Percentiles rank a stretch among this genome's conserved stretches.
phyloP scores from a whole-genome alignment of 1,140 invertebrate species.

The Drosophila paulistorum region DNA sequence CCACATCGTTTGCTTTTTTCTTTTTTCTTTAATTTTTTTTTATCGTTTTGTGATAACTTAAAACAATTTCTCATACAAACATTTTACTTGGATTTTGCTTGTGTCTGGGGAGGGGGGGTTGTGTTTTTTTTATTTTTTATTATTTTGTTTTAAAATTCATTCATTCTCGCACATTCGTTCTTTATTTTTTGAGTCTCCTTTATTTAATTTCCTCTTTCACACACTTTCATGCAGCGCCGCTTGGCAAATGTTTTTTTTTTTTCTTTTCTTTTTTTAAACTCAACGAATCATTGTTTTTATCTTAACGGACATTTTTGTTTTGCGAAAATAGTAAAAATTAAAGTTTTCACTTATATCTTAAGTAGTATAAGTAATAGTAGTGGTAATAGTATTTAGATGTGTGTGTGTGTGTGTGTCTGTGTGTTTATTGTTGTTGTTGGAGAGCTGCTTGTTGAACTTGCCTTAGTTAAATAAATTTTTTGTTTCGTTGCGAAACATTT shows the following conservation, averaged over 20 bases:
- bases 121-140: slow-evolving; percentile 30
- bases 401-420: slow-evolving; percentile 27
- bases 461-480: slow-evolving; percentile 63
- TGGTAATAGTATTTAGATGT: slow-evolving; percentile 12
- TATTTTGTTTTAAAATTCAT: slow-evolving; percentile 17
- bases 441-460: slow-evolving; percentile 49
- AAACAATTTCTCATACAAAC: slow-evolving; percentile 65
- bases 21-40: slow-evolving; percentile 21
- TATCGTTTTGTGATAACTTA: slow-evolving; percentile 55
- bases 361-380: slow-evolving; percentile 9
- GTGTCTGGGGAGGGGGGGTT: slow-evolving; percentile 24
- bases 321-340: slow-evolving; percentile 36
- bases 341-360: slow-evolving; percentile 50
- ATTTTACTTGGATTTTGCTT: slow-evolving; percentile 39
- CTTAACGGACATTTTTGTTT: slow-evolving; percentile 56
- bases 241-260: slow-evolving; percentile 11
- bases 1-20: slow-evolving; percentile 38
- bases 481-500: slow-evolving; percentile 81
- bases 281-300: slow-evolving; percentile 50
- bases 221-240: slow-evolving; percentile 40
- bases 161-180: slow-evolving; percentile 17
- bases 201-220: slow-evolving; percentile 17
- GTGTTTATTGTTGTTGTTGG: slow-evolving; percentile 25
- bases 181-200: slow-evolving; percentile 20
- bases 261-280: slow-evolving; percentile 21